Base-by-base conservation (phyloP, 2,888 invertebrate genomes). In the Chymomyza caudatula region DNA sequence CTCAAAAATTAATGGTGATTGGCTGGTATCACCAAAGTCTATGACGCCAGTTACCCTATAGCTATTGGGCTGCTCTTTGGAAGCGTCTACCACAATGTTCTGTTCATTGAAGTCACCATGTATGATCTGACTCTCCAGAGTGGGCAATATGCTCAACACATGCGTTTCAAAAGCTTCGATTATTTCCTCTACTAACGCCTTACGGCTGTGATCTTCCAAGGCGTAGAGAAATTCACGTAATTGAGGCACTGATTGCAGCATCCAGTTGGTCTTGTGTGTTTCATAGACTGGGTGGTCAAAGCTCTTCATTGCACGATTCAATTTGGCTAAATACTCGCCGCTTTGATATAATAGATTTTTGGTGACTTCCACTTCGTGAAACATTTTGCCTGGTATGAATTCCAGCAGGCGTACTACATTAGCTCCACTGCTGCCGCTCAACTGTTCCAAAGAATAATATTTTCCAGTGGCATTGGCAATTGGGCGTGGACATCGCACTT, bases 71-170 rank as follows among this genome's bases (percentile, higher is more conserved):
- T 90, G 89, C 76, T 58, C 73, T 64, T 42, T 60, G 44, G 0
- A 4, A 11, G 49, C 15, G 8, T 44, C 88, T 0, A 95, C 93
- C 4, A 97, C 87, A 3, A 98, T 92, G 90, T 98, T 98, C 89
- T 96, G 95, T 85, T 97, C 97, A 88, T 98, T 98, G 65, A 96
- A 92, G 88, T 98, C 98, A 0, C 97, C 98, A 87, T 98, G 98
- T 69, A 98, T 95, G 69, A 84, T 92, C 79, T 94, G 95, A 82
- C 92, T 92, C 78, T 94, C 93, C 70, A 97, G 91, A 42, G 92
- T 90, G 0, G 92, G 90, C 2, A 92, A 83, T 0, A 91, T 89
- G 0, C 93, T 92, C 0, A 95, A 86, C 0, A 97, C 94, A 0
- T 93, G 91, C 8, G 92, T 90, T 73, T 94, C 93, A 89, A 95